Evolutionary conservation across 1,140 invertebrate species (phyloP), one percentile per base, ranked within the genome.

Genomic region (Forficula auricularia): DNA sequence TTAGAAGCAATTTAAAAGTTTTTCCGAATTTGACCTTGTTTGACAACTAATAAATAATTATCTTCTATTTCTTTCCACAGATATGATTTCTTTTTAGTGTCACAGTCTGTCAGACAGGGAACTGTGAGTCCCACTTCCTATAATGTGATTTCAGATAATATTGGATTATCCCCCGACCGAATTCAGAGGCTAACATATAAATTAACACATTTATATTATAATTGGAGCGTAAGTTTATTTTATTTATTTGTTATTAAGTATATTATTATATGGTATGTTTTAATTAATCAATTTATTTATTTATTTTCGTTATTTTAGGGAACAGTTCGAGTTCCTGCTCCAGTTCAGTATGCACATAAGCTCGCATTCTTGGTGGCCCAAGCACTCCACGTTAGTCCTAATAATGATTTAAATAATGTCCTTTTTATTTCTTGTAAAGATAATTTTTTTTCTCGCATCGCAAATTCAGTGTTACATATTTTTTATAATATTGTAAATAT

Each of bases 291-390:
- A n/a, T n/a, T n/a, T n/a, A n/a, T n/a, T n/a, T n/a, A n/a, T n/a
- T n/a, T n/a, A n/a, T 19, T 39, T 10, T 39, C 19, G 2, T 35
- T 37, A 33, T 52, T 55, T 31, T 48, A 61, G 55, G 82, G 80
- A 1, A 84, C 84, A 0, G 72, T 87, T 0, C 60, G 79, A 12
- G 85, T 90, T 0, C 86, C 86, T 0, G 81, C 85, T 0, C 82
- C 82, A 1, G 86, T 82, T 48, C 83, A 88, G 53, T 85, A 83
- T 52, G 81, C 86, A 3, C 85, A 90, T 50, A 89, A 88, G 57
- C 52, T 90, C 45, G 84, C 85, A 0, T 88, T 81, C 49, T 58
- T 88, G 0, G 72, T 81, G 6, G 77, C 80, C 0, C 75, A 84
- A 50, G 69, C 64, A 34, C 62, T 86, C n/a, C 72, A 81, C 46